A percentile compares a stretch with the other conserved stretches of the same genome.
These are phyloP conservation scores for Buteo buteo DNA, from an alignment of 2,113 vertebrate species.

Conservation along the genomic window DNA sequence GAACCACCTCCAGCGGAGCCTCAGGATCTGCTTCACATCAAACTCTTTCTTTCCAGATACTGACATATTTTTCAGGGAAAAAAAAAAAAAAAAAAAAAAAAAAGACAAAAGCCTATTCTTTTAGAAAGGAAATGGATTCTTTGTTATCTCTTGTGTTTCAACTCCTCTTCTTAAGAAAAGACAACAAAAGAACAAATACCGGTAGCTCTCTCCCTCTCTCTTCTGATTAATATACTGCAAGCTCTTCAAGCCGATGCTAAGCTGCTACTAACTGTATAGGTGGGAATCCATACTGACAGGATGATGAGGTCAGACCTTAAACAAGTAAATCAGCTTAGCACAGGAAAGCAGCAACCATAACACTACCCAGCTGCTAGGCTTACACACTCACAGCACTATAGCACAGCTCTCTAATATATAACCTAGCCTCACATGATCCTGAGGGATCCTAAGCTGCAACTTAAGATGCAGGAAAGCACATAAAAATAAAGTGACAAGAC, in stretches of 20 bases:
- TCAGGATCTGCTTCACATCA: slow-evolving; percentile 96
- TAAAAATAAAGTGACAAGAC: slow-evolving; percentile 63
- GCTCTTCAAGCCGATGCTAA: slow-evolving; percentile 67
- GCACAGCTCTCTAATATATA: slow-evolving; percentile 59
- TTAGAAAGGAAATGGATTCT: slow-evolving; percentile 66
- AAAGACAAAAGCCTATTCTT: slow-evolving; percentile 57
- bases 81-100: slow-evolving; percentile 56
- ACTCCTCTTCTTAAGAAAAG: slow-evolving; percentile 64
- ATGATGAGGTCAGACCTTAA: slow-evolving; percentile 92
- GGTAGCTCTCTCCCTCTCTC: slow-evolving; percentile 11
- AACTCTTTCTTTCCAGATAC: slow-evolving; percentile 96
- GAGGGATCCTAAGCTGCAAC: slow-evolving; percentile 46
- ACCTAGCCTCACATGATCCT: slow-evolving; percentile 75
- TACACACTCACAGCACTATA: background rate
- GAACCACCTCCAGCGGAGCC: slow-evolving; percentile 97
- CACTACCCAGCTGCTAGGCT: slow-evolving; percentile 73
- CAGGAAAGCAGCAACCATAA: slow-evolving; percentile 74
- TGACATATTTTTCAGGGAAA: slow-evolving; percentile 80
- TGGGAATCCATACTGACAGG: slow-evolving; percentile 80
- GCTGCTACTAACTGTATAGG: slow-evolving; percentile 76
- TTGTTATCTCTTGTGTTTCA: slow-evolving; percentile 69
- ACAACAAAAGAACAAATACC: slow-evolving; percentile 59
- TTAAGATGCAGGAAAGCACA: slow-evolving; percentile 70
- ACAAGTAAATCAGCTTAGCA: slow-evolving; percentile 86
- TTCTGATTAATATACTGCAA: slow-evolving; percentile 46